Evolutionary conservation across 2,888 invertebrate species (phyloP), one percentile per base, ranked within the genome.

Genomic region (Antitype chi): DNA sequence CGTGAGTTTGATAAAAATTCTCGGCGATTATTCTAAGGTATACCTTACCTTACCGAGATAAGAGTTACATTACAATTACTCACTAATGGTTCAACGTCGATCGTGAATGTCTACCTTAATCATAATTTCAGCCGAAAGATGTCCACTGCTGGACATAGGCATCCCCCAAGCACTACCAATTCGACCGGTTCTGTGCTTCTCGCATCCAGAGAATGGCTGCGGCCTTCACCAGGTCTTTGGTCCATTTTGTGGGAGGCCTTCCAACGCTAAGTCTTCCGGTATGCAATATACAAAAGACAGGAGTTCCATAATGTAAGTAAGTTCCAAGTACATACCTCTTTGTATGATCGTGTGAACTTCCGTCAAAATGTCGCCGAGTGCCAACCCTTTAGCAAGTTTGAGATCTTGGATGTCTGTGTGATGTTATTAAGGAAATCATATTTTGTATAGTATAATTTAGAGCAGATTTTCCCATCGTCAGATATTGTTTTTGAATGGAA

Each of bases 341-440:
- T 99, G 98, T 68, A 99, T 97, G 90, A 98, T 98, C 8, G 97
- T 95, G 94, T 99, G 99, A 23, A 99, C 96, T 95, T 99, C 99
- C 0, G 99, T 98, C 68, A 99, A 94, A 88, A 99, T 99, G 92
- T 99, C 99, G 84, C 98, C 98, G 47, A 99, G 97, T 0, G 99
- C 99, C 79, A 99, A 96, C 7, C 99, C 99, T 96, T 99, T 99
- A 0, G 97, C 96, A 62, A 98, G 97, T 94, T 99, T 99, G 66
- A 99, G 97, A 93, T 98, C 98, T 97, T 98, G 97, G 87, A 98
- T 98, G 95, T 98, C 98, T 97, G 90, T 68, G 38, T 55, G 47
- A n/a, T 38, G 9, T 59, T 15, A 62, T 80, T 86, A 81, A 89
- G 84, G 73, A 85, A 76, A 76, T 75, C n/a, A 23, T 52, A 75